Evolutionary conservation across 2,888 invertebrate genomes (phyloP).

Genomic region (Ornithoptera priamus): DNA sequence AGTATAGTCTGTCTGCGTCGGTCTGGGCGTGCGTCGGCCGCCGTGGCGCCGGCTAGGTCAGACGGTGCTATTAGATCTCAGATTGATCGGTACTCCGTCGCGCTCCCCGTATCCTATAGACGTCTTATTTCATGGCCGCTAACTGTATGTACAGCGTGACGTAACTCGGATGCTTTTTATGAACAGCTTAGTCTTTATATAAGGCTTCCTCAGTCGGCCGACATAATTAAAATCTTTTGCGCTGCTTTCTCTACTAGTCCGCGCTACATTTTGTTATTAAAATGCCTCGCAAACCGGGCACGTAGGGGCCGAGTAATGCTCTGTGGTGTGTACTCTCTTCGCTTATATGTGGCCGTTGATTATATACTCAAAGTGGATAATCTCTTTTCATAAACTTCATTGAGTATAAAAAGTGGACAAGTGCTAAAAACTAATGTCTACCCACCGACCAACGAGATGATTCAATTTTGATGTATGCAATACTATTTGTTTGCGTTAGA

Average conservation of each 20-base stretch:
- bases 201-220: constrained; percentile 53
- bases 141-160: constrained; percentile 38
- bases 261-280: constrained; percentile 28
- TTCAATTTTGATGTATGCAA: too few species aligned
- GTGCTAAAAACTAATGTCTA: too few species aligned
- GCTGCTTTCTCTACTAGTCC: constrained; percentile 20
- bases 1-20: constrained; percentile 41
- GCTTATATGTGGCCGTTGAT: background rate
- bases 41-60: constrained; percentile 70
- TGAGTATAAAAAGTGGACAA: too few species aligned
- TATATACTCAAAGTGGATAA: background rate
- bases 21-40: constrained; percentile 56
- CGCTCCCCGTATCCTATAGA: constrained; percentile 50
- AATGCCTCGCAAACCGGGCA: constrained; percentile 21
- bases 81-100: constrained; percentile 70
- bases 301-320: constrained; percentile 1
- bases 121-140: constrained; percentile 41
- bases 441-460: too few species aligned
- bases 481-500: too few species aligned
- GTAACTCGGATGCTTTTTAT: constrained; percentile 42
- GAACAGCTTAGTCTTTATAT: constrained; percentile 48
- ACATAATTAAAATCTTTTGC: constrained; percentile 45
- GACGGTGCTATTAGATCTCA: constrained; percentile 67
- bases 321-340: background rate
- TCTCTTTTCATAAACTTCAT: background rate